phyloP scores from a whole-genome alignment of 2,888 invertebrate genomes.

The Pyrrhosoma nymphula region DNA sequence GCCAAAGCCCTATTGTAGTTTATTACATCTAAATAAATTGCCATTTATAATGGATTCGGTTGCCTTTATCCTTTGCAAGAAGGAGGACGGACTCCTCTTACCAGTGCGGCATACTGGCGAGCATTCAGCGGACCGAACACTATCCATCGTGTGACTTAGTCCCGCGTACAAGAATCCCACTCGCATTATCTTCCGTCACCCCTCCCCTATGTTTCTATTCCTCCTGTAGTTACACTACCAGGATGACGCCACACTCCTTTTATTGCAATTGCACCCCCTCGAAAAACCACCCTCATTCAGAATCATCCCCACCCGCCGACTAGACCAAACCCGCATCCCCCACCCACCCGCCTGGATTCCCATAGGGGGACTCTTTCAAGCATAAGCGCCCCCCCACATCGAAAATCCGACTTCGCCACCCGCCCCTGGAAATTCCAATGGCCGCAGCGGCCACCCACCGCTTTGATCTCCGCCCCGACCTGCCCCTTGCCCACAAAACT shows the following conservation, averaged over 20 bases:
- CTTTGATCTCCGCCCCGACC: slow-evolving; percentile 37
- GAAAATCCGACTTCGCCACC: not conserved
- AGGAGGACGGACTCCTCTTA: too few relatives aligned
- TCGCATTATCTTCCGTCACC: not conserved
- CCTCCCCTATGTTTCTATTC: not conserved
- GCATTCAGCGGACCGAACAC: too few relatives aligned
- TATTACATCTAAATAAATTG: too few relatives aligned
- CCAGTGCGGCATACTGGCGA: too few relatives aligned
- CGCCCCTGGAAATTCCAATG: slow-evolving; percentile 60
- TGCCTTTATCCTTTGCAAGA: too few relatives aligned
- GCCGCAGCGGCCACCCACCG: slow-evolving; percentile 30
- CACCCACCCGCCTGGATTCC: not conserved
- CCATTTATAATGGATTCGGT: too few relatives aligned
- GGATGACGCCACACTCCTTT: not conserved
- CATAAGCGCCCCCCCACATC: not conserved
- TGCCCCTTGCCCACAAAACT: not conserved
- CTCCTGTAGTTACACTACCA: not conserved
- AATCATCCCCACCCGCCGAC: not conserved
- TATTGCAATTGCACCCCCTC: not conserved
- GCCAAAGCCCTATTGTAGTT: too few relatives aligned
- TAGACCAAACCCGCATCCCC: slow-evolving; percentile 16
- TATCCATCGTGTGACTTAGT: not conserved
- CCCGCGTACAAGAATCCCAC: not conserved
- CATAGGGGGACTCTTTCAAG: slow-evolving; percentile 16
- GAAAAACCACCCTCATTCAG: not conserved